Percentiles rank a stretch among this genome's conserved stretches.
Evolutionary conservation across 2,113 vertebrate species (phyloP).

Genomic region (Gallinago paraguaiae): DNA sequence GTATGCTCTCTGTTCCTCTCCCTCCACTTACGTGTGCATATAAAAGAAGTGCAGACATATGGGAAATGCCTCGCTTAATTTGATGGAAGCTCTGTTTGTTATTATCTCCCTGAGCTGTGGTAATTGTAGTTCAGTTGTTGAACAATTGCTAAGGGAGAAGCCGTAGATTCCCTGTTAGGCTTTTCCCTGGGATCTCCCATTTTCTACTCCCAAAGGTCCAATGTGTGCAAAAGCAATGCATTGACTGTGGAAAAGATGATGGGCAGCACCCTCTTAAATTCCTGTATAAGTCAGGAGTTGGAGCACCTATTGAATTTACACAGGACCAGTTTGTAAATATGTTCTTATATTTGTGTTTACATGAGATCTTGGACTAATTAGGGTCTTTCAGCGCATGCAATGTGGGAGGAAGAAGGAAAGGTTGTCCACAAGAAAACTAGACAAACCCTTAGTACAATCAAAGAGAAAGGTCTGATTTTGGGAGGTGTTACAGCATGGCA

Average conservation of each 20-base stretch:
- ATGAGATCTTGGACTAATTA: not conserved
- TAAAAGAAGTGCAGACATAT: not conserved
- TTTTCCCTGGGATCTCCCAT: not conserved
- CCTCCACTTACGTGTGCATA: not conserved
- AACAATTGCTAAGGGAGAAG: not conserved
- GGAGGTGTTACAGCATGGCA: not conserved
- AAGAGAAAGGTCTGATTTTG: not conserved
- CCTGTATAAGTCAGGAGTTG: not conserved
- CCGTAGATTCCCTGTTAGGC: not conserved
- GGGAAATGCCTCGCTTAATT: not conserved
- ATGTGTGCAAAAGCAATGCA: not conserved
- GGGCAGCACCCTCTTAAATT: constrained; percentile 5
- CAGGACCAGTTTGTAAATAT: not conserved
- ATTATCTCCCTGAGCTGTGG: not conserved
- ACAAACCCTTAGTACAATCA: not conserved
- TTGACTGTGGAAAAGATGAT: not conserved
- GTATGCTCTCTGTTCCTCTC: not conserved
- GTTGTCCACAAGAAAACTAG: not conserved
- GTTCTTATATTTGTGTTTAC: not conserved
- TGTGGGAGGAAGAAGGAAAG: not conserved
- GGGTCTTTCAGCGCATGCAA: not conserved
- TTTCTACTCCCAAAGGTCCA: not conserved
- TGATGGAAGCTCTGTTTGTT: not conserved
- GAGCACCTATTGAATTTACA: not conserved
- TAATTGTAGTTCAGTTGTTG: not conserved